Base-by-base conservation (phyloP, 2,797 vertebrate species). In the Gephyroberyx darwinii region DNA sequence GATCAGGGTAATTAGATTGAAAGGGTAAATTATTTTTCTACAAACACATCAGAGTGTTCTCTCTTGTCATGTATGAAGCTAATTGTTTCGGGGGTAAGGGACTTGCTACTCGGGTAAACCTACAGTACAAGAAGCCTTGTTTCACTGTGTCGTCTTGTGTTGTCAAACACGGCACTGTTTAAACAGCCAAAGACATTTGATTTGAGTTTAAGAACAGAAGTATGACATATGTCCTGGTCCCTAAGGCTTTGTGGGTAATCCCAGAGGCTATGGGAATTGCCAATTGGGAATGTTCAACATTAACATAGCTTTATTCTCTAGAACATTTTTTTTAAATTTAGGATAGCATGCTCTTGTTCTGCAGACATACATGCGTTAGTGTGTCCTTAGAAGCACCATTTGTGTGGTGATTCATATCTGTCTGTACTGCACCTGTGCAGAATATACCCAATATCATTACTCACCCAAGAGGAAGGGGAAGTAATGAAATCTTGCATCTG, bases 401-500 rank as follows among this genome's bases (percentile, higher is more conserved):
- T 75, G 76, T 86, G 67, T 33, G 62, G 74, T 75, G 83, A 88
- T 86, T 89, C 87, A 84, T 88, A 77, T 69, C 68, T 73, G 41
- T 87, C 77, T 17, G 8, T 17, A 58, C 66, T 84, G 85, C 86
- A 90, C 86, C 89, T 91, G 90, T 73, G 33, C 31, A 67, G 81
- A 80, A 82, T 67, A 77, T 85, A 77, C 63, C 57, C 83, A 86
- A 81, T 84, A 75, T 88, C 71, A 79, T 88, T 85, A 82, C 85
- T 90, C 86, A 88, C 81, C 68, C 75, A 19, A 19, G 84, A 85
- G 86, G 65, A 82, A 72, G 54, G 58, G 80, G 76, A 89, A 88
- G 82, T 83, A 82, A 91, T 86, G 77, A 90, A 92, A 87, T 78
- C 61, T 51, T 48, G 66, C 89, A 87, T 91, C 87, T 86, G 88